Percentiles rank a stretch among this genome's conserved stretches.
phyloP scores from a whole-genome alignment of 2,888 invertebrate genomes.

The Quadroppia sp. region DNA sequence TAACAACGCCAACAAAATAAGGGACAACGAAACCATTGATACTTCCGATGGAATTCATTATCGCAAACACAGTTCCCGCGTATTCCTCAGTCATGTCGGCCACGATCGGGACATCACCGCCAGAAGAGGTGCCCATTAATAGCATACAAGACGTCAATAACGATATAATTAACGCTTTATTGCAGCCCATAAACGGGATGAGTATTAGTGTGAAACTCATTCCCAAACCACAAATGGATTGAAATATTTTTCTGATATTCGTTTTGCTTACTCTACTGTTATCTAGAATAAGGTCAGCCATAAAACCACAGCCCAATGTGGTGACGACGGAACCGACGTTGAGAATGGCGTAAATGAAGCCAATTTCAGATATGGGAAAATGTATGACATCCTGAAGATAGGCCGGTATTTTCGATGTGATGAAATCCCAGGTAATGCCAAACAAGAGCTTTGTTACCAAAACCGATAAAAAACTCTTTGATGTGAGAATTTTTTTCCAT shows the following conservation, averaged over 20 bases:
- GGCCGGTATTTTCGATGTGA: background rate
- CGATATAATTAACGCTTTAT: background rate
- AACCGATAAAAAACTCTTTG: background rate
- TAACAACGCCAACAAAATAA: background rate
- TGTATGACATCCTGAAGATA: slow-evolving; percentile 9
- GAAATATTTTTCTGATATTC: slow-evolving; percentile 7
- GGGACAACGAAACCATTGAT: background rate
- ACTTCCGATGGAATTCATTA: background rate
- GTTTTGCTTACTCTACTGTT: background rate
- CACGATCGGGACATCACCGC: slow-evolving; percentile 14
- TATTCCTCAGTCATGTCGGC: slow-evolving; percentile 15
- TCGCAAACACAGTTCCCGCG: background rate
- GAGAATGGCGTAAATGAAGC: background rate
- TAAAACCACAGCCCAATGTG: background rate
- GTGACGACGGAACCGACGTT: background rate
- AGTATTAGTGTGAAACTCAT: background rate
- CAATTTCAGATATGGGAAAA: background rate
- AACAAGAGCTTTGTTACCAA: background rate
- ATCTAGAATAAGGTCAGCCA: background rate
- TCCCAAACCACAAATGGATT: background rate
- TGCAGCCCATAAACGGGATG: background rate
- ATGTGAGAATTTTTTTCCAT: slow-evolving; percentile 66
- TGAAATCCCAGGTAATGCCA: background rate
- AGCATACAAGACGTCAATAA: background rate
- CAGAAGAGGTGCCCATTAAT: background rate